These are phyloP conservation scores for Cenopis cana DNA, from an alignment of 2,888 invertebrate species.

Conservation along the genomic window DNA sequence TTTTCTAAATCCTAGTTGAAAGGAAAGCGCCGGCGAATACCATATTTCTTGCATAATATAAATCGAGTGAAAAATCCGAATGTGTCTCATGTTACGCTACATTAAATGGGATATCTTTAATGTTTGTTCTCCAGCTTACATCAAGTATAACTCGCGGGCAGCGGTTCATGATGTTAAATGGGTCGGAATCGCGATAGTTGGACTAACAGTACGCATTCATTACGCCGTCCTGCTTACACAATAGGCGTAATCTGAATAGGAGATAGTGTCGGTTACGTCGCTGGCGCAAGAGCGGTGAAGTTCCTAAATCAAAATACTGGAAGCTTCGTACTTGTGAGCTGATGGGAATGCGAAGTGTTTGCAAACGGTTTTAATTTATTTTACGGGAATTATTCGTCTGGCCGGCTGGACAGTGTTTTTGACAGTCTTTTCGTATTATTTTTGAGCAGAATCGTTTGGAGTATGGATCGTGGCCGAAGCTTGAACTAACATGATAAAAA, in stretches of 20 bases:
- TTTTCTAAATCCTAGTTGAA: not conserved
- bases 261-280: not conserved
- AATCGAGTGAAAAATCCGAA: conserved; percentile 40
- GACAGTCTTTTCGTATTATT: too few species aligned
- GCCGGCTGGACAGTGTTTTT: too few species aligned
- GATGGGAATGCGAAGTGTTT: not conserved
- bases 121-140: conserved; percentile 20
- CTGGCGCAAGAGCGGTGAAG: not conserved
- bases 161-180: conserved; percentile 64
- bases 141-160: conserved; percentile 47
- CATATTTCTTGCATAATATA: conserved; percentile 7
- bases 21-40: not conserved
- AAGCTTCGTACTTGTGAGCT: not conserved
- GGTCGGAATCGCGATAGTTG: conserved; percentile 69
- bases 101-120: conserved; percentile 40
- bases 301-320: conserved; percentile 6
- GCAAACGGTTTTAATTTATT: not conserved
- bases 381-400: too few species aligned
- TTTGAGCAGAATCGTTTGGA: too few species aligned
- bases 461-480: too few species aligned
- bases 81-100: conserved; percentile 36
- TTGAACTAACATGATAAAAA: too few species aligned
- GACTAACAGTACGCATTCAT: conserved; percentile 62
- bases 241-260: conserved; percentile 7
- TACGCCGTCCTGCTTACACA: conserved; percentile 40